These are phyloP conservation scores for Chironomus tentans DNA, from an alignment of 2,888 invertebrate species.

Conservation along the genomic window DNA sequence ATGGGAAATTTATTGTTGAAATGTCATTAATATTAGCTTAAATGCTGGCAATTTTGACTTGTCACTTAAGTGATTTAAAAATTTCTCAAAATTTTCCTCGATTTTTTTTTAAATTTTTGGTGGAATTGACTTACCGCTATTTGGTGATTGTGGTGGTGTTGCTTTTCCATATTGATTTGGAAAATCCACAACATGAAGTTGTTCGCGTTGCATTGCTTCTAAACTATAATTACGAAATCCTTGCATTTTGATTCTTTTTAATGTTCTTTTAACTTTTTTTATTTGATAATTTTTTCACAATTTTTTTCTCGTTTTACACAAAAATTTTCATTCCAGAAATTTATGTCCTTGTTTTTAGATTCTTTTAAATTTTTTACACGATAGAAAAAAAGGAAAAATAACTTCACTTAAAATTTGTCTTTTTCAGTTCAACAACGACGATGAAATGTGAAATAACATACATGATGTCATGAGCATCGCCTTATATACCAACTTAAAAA, in stretches of 20 bases:
- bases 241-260: constrained; percentile 38
- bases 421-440: neutral
- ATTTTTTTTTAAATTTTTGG: too few species aligned
- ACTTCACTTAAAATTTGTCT: neutral
- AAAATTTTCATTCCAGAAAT: neutral
- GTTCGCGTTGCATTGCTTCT: constrained; percentile 36
- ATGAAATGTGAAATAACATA: constrained; percentile 3
- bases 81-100: too few species aligned
- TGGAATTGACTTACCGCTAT: constrained; percentile 29
- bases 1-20: constrained; percentile 25
- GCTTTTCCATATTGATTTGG: constrained; percentile 47
- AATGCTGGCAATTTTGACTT: too few species aligned
- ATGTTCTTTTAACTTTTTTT: too few species aligned
- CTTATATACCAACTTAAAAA: neutral
- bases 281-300: neutral
- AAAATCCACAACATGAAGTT: constrained; percentile 49
- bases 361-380: neutral
- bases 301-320: constrained; percentile 5
- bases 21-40: neutral
- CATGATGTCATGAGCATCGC: neutral
- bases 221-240: constrained; percentile 42
- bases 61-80: neutral
- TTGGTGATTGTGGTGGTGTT: constrained; percentile 47
- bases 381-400: neutral
- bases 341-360: neutral